Percentiles rank a stretch among this genome's conserved stretches.
phyloP scores from a whole-genome alignment of 2,888 invertebrate species.

The Nasonovia ribisnigri region DNA sequence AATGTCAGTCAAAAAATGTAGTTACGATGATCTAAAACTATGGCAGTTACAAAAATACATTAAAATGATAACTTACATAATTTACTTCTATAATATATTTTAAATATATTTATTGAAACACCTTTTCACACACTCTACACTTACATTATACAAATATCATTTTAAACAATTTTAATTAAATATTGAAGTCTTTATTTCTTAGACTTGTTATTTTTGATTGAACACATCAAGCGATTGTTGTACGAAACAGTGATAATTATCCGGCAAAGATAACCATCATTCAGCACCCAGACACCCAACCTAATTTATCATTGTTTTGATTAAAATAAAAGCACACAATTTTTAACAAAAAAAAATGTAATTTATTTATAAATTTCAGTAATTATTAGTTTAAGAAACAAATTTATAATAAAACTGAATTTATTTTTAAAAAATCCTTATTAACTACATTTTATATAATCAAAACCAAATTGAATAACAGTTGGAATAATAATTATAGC shows the following conservation, averaged over 20 bases:
- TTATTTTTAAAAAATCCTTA: background rate
- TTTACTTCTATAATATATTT: too few relatives aligned
- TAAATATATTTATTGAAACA: too few relatives aligned
- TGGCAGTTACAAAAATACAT: background rate
- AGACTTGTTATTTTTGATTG: too few relatives aligned
- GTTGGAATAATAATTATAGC: background rate
- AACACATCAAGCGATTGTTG: background rate
- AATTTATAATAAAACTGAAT: background rate
- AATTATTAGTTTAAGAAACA: background rate
- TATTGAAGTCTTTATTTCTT: too few relatives aligned
- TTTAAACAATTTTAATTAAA: too few relatives aligned
- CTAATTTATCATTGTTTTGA: background rate
- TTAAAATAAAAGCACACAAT: background rate
- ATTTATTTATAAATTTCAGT: background rate
- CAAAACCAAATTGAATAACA: background rate
- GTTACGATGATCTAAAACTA: background rate
- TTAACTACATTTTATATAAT: background rate
- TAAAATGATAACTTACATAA: background rate
- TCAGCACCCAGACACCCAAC: too few relatives aligned
- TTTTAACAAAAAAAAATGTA: background rate
- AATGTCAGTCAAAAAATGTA: background rate
- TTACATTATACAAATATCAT: too few relatives aligned
- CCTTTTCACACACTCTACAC: too few relatives aligned
- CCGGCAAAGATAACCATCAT: background rate
- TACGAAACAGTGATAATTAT: background rate